A percentile compares a stretch with the other conserved stretches of the same genome.
These are phyloP conservation scores for Epizoanthus illoricatus DNA, from an alignment of 92 coral and sea anemone genomes.

Conservation along the genomic window DNA sequence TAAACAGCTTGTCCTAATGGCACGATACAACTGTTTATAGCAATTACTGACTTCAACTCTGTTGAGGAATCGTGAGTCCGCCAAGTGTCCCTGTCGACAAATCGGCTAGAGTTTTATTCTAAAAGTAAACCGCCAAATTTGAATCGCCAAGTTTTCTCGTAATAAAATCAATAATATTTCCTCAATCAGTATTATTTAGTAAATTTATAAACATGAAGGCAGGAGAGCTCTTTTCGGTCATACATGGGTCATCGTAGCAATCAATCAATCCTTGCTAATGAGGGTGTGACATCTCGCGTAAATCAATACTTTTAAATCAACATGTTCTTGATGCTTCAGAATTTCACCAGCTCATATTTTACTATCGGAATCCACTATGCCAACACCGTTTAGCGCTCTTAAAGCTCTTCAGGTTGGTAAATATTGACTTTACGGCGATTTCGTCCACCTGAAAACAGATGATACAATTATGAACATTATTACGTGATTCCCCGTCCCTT, in stretches of 20 bases:
- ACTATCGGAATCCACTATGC: constrained; percentile 27
- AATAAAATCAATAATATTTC: too few relatives aligned
- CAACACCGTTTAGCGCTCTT: constrained; percentile 36
- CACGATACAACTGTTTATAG: too few relatives aligned
- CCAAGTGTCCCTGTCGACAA: too few relatives aligned
- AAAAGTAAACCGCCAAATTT: too few relatives aligned
- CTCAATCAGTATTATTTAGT: too few relatives aligned
- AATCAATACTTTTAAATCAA: constrained; percentile 24
- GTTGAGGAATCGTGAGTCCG: too few relatives aligned
- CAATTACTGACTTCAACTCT: too few relatives aligned
- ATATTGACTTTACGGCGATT: constrained; percentile 26
- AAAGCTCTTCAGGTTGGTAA: constrained; percentile 23
- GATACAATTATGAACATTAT: neutral
- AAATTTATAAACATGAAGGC: too few relatives aligned
- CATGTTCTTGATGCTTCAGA: constrained; percentile 12
- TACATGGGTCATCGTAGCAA: constrained; percentile 13
- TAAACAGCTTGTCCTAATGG: too few relatives aligned
- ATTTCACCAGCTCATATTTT: constrained; percentile 44
- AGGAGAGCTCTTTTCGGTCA: too few relatives aligned
- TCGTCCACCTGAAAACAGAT: neutral
- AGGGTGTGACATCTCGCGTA: constrained; percentile 33
- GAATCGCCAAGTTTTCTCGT: too few relatives aligned
- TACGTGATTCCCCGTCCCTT: constrained; percentile 17
- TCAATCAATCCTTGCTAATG: constrained; percentile 32
- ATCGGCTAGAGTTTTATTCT: too few relatives aligned